These are phyloP conservation scores for Agriopis leucophaearia DNA, from an alignment of 2,888 invertebrate genomes.

Conservation along the genomic window DNA sequence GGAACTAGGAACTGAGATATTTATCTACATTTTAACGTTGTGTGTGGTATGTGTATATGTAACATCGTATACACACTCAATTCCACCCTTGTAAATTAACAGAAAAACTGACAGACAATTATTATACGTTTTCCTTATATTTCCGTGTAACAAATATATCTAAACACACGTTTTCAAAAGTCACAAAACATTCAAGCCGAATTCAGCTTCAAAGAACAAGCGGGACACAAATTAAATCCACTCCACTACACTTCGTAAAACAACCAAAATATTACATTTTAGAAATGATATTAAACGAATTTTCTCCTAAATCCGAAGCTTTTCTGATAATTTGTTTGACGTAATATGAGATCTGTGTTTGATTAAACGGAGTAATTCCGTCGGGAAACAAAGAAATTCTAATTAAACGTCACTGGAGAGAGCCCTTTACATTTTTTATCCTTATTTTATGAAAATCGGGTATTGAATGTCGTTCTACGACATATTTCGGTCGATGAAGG, in stretches of 20 bases:
- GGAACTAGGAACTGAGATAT: neutral
- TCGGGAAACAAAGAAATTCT: constrained; percentile 36
- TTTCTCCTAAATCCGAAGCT: constrained; percentile 6
- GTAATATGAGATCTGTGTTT: constrained; percentile 32
- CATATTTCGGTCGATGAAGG: neutral
- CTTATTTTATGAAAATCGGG: constrained; percentile 16
- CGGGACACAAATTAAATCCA: neutral
- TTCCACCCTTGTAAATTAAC: neutral
- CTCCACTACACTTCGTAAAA: neutral
- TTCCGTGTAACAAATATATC: neutral
- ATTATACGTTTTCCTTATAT: neutral
- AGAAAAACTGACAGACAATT: neutral
- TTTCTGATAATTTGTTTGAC: constrained; percentile 3
- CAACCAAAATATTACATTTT: constrained; percentile 11
- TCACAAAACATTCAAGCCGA: too few relatives aligned
- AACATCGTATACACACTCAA: neutral
- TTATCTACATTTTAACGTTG: neutral
- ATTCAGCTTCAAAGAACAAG: neutral
- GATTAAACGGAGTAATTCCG: constrained; percentile 31
- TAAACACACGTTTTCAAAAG: neutral
- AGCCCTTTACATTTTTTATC: constrained; percentile 22
- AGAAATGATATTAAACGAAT: constrained; percentile 19
- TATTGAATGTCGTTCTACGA: constrained; percentile 19
- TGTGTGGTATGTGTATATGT: neutral
- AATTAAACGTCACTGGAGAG: constrained; percentile 35